Conservation (phyloP, 2,113 vertebrate species). For the Miniopterus natalensis region DNA sequence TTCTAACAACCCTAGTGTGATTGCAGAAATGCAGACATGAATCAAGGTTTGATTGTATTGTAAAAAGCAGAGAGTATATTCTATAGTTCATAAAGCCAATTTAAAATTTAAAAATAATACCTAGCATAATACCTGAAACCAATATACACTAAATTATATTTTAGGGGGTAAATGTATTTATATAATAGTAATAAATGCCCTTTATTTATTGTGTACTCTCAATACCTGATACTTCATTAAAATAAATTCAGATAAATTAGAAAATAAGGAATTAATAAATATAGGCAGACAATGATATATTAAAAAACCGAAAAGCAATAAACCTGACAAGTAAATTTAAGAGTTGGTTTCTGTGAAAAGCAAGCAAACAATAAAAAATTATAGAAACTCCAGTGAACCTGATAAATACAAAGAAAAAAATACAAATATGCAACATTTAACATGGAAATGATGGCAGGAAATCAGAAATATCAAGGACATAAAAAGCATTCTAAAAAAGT, state of each 20-base stretch:
- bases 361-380: not conserved
- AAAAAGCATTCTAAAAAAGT: not conserved
- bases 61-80: not conserved
- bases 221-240: not conserved
- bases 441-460: not conserved
- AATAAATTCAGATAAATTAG: not conserved
- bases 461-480: not conserved
- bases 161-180: not conserved
- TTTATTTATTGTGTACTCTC: not conserved
- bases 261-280: conserved; percentile 38
- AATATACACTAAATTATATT: not conserved
- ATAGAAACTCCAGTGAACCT: not conserved
- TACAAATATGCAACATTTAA: not conserved
- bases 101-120: not conserved
- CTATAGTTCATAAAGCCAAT: not conserved
- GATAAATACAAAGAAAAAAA: not conserved
- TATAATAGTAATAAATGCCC: not conserved
- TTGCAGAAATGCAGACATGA: not conserved
- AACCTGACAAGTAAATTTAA: conserved; percentile 10
- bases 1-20: not conserved
- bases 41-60: not conserved
- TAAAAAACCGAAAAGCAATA: conserved; percentile 25
- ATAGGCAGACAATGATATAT: not conserved
- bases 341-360: not conserved
- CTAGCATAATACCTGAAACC: conserved; percentile 11